A percentile compares a stretch with the other conserved stretches of the same genome.
Conservation (phyloP, 2,888 invertebrate species). For the Cantharis rustica region DNA sequence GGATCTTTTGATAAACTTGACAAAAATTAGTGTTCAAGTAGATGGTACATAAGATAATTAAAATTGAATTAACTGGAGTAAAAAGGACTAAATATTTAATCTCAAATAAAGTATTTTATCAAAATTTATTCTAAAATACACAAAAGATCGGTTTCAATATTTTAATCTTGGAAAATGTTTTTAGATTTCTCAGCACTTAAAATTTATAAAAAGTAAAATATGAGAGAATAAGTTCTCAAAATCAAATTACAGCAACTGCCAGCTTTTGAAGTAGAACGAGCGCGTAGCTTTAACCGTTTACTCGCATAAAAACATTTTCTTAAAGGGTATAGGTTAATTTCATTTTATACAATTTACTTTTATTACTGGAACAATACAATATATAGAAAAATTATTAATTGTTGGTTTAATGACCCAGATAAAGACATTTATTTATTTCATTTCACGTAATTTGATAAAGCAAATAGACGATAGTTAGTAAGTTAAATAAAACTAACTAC, state of each 20-base stretch:
- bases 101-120: background rate
- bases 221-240: slow-evolving; percentile 7
- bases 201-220: slow-evolving; percentile 13
- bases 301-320: background rate
- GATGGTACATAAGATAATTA: background rate
- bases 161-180: background rate
- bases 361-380: background rate
- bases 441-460: background rate
- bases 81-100: background rate
- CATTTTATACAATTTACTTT: background rate
- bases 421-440: background rate
- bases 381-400: background rate
- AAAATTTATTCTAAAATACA: background rate
- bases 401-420: background rate
- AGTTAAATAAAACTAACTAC: background rate
- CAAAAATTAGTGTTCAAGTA: background rate
- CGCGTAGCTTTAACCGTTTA: background rate
- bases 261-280: slow-evolving; percentile 13
- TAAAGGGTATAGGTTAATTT: slow-evolving; percentile 8
- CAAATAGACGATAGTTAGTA: background rate
- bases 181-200: background rate
- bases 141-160: background rate
- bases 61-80: background rate
- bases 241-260: slow-evolving; percentile 12
- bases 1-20: background rate